Evolutionary conservation across 2,797 vertebrate genomes (phyloP).

Genomic region (Amphiprion clarkii): DNA sequence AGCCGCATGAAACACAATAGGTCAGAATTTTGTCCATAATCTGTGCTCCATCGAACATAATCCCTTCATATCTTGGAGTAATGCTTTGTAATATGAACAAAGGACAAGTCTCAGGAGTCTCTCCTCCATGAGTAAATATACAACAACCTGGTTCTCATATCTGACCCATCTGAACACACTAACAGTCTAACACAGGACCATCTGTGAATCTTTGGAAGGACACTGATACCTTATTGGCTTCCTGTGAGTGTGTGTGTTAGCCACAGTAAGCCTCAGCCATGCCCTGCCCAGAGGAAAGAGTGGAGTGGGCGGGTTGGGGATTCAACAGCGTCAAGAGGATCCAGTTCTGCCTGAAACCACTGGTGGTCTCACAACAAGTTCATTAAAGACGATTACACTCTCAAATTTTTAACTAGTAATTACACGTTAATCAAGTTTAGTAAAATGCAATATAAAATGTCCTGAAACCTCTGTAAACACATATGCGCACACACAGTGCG

Average conservation of each 20-base stretch:
- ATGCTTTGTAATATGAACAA: slow-evolving; percentile 62
- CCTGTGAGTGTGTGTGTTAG: slow-evolving; percentile 50
- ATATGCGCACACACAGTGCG: slow-evolving; percentile 17
- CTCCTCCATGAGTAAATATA: slow-evolving; percentile 66
- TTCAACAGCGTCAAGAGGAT: slow-evolving; percentile 42
- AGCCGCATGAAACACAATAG: slow-evolving; percentile 62
- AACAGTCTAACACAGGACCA: slow-evolving; percentile 63
- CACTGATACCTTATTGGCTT: slow-evolving; percentile 59
- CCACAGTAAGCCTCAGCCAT: slow-evolving; percentile 44
- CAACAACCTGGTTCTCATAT: slow-evolving; percentile 65
- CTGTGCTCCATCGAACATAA: slow-evolving; percentile 50
- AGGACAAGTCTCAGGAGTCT: slow-evolving; percentile 38
- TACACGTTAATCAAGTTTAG: slow-evolving; percentile 28
- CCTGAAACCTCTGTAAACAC: slow-evolving; percentile 30
- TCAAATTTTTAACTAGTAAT: slow-evolving; percentile 23
- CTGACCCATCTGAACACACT: slow-evolving; percentile 62
- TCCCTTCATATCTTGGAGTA: slow-evolving; percentile 60
- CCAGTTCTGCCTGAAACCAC: slow-evolving; percentile 55
- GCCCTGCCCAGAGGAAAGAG: slow-evolving; percentile 54
- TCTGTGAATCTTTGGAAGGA: slow-evolving; percentile 63
- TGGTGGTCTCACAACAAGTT: slow-evolving; percentile 52
- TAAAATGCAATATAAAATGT: slow-evolving; percentile 35
- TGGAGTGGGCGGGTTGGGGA: slow-evolving; percentile 38
- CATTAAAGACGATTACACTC: slow-evolving; percentile 18
- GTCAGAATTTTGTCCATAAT: slow-evolving; percentile 52